Evolutionary conservation across 2,888 invertebrate species (phyloP).

Genomic region (Gandaritis pyraliata): DNA sequence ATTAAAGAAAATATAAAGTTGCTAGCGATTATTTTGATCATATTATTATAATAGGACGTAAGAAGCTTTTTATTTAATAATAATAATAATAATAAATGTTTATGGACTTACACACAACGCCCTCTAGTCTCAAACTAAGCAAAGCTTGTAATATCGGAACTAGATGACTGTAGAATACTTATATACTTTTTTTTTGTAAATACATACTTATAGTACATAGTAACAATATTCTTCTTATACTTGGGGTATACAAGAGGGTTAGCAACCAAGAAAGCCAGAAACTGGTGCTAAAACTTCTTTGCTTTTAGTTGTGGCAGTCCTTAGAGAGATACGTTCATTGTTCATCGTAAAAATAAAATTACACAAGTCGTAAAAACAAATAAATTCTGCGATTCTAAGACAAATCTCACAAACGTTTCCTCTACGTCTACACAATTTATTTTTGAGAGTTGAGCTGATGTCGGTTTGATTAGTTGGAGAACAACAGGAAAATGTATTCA

Average conservation of each 20-base stretch:
- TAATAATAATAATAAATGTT: no score
- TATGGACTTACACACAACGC: no score
- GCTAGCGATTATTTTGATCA: no score
- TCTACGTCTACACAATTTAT: conserved; percentile 38
- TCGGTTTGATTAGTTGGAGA: conserved; percentile 28
- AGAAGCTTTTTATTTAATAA: no score
- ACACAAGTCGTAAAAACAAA: conserved; percentile 42
- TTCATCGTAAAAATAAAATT: conserved; percentile 44
- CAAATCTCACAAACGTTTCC: conserved; percentile 36
- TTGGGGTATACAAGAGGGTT: background rate
- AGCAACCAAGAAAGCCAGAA: background rate
- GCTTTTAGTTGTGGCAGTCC: conserved; percentile 36
- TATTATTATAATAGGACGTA: no score
- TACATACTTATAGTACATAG: no score
- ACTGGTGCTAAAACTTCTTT: conserved; percentile 1
- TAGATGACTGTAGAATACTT: no score
- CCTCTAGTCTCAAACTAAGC: no score
- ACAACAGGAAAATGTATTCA: conserved; percentile 10
- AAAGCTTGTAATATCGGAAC: no score
- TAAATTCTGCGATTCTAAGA: conserved; percentile 39
- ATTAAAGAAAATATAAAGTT: no score
- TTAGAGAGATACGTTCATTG: conserved; percentile 39
- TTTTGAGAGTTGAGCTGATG: conserved; percentile 29
- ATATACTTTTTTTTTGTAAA: no score
- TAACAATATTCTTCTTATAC: no score